Conservation (phyloP, 1,140 invertebrate species). For the Meloidogyne hapla region DNA sequence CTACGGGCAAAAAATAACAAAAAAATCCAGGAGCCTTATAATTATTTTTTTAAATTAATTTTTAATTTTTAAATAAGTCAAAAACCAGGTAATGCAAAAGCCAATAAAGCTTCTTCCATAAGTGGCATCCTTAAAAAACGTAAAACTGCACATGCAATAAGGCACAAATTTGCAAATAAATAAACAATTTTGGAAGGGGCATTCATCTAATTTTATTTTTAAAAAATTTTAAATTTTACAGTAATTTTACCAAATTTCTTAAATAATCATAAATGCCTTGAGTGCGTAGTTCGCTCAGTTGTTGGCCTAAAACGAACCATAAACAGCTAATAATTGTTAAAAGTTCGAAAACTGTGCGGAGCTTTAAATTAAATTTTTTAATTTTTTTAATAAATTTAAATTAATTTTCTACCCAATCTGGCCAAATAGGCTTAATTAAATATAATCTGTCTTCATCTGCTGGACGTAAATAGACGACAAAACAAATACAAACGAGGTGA, state of each 20-base stretch:
- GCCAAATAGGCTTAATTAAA: constrained; percentile 64
- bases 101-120: constrained; percentile 84
- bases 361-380: constrained; percentile 57
- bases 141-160: constrained; percentile 85
- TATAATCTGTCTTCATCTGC: constrained; percentile 68
- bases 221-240: constrained; percentile 10
- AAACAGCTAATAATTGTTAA: constrained; percentile 80
- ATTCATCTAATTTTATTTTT: constrained; percentile 73
- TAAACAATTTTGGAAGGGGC: constrained; percentile 92
- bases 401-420: constrained; percentile 53
- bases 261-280: constrained; percentile 85
- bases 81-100: constrained; percentile 85
- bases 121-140: constrained; percentile 74
- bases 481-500: constrained; percentile 82
- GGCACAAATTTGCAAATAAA: constrained; percentile 84
- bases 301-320: constrained; percentile 83
- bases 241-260: constrained; percentile 78
- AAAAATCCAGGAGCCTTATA: constrained; percentile 20
- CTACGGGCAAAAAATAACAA: constrained; percentile 68
- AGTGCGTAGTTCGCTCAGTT: constrained; percentile 87
- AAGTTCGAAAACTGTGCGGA: constrained; percentile 78
- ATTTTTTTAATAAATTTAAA: no score
- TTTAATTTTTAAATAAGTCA: constrained; percentile 74
- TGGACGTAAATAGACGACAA: constrained; percentile 84
- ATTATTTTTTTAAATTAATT: not conserved